phyloP scores from a whole-genome alignment of 2,113 vertebrate species.

The Caranx ignobilis region DNA sequence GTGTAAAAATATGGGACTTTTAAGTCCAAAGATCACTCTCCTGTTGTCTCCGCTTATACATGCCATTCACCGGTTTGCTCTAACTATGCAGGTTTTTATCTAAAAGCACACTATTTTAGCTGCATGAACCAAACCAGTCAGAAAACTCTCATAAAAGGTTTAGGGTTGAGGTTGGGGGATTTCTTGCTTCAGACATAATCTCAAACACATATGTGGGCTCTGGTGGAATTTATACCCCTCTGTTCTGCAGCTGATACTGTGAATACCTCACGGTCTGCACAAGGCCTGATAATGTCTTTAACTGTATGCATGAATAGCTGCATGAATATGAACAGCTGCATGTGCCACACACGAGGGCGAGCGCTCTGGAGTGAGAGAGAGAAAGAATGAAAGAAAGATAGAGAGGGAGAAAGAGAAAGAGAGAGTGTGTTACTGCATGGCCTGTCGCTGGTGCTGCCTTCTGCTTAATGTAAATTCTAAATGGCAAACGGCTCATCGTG shows the following conservation, averaged over 20 bases:
- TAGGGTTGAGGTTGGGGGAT: not conserved
- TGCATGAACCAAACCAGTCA: too few species aligned
- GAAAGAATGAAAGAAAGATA: not conserved
- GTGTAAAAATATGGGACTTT: too few species aligned
- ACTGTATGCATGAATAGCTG: not conserved
- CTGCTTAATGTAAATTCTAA: slow-evolving; percentile 68
- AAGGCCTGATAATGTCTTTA: not conserved
- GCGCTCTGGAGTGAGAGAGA: not conserved
- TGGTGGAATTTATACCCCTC: not conserved
- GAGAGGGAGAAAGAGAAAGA: slow-evolving; percentile 15
- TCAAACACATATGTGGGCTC: not conserved
- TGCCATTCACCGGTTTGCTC: too few species aligned
- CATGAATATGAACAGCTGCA: slow-evolving; percentile 9
- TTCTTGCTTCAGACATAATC: not conserved
- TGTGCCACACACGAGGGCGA: not conserved
- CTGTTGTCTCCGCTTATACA: too few species aligned
- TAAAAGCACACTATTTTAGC: too few species aligned
- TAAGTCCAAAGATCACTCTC: too few species aligned
- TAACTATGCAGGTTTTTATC: too few species aligned
- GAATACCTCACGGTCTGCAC: not conserved
- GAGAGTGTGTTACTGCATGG: not conserved
- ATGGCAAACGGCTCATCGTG: slow-evolving; percentile 62
- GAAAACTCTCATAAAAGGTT: not conserved
- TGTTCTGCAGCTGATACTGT: not conserved
- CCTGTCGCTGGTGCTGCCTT: slow-evolving; percentile 21